Evolutionary conservation across 92 coral and sea anemone species (phyloP), one percentile per base, ranked within the genome.

Genomic region (Bergia puertoricense): DNA sequence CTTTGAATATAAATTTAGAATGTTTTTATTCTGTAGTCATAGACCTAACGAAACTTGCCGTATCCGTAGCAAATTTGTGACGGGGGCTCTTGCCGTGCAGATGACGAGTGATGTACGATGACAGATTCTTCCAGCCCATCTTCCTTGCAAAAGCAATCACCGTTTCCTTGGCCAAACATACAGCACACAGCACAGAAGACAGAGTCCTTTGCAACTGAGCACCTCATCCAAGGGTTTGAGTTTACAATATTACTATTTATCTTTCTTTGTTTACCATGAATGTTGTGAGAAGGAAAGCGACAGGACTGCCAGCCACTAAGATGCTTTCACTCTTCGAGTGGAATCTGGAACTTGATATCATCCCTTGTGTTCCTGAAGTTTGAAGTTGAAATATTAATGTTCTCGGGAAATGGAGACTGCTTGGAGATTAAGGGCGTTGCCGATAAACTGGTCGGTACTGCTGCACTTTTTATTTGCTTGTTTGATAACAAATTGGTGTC

Each of bases 101-200:
- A n/a, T 79, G 83, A 68, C 71, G 83, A 79, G 83, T 79, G 83
- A 79, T 79, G 45, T 48, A 79, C 83, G 46, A 48, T 79, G 83
- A 54, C 50, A 79, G 83, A 43, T 79, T 79, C 83, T 79, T 77
- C 81, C 81, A 77, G 81, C 44, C 62, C 81, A 77, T 77, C 81
- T 77, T 77, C 59, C 44, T 46, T 77, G 59, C 62, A 77, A 77
- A 77, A 77, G 65, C 71, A 8, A 68, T 79, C 83, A 79, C 69
- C 83, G 50, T n/a, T 68, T 68, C 83, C 71, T 38, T 79, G 46
- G 43, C 69, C 83, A 79, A 79, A 48, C 83, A 79, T 79, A 18
- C 82, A 79, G 79, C 79, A 74, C 79, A 74, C 79, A 23, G 79
- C 79, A 74, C 79, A 74, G 79, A 74, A 74, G 30, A 30, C 30